Conservation (phyloP, 2,113 vertebrate species). For the Coptodon rendalli region DNA sequence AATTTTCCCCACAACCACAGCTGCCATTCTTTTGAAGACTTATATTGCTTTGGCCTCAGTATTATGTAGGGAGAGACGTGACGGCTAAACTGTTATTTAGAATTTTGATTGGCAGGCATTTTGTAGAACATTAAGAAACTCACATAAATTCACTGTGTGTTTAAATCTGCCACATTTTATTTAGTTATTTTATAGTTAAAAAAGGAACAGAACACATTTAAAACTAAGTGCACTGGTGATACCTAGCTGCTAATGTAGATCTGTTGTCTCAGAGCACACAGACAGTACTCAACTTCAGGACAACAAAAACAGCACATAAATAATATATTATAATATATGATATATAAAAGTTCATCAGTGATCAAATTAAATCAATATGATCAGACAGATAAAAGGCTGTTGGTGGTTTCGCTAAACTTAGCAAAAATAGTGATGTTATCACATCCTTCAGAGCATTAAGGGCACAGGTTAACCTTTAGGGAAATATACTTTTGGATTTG, state of each 20-base stretch:
- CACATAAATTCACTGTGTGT: background rate
- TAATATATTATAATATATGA: background rate
- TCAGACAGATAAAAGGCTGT: background rate
- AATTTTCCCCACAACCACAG: background rate
- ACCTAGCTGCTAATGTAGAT: background rate
- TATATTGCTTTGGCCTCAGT: background rate
- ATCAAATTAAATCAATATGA: background rate
- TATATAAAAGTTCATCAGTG: background rate
- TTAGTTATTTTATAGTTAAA: background rate
- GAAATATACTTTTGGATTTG: background rate
- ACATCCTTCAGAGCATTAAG: background rate
- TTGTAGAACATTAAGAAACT: background rate
- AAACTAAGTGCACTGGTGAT: background rate
- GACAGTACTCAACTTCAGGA: background rate
- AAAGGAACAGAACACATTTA: background rate
- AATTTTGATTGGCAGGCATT: background rate
- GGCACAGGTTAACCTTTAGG: background rate
- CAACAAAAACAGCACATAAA: background rate
- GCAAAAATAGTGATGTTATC: background rate
- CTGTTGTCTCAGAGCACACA: background rate
- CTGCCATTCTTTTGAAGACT: background rate
- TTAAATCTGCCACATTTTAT: background rate
- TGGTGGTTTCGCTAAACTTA: background rate
- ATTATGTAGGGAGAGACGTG: background rate
- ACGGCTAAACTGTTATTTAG: background rate